A percentile compares a stretch with the other conserved stretches of the same genome.
Evolutionary conservation across 1,140 invertebrate species (phyloP).

Genomic region (Cydia pomonella): DNA sequence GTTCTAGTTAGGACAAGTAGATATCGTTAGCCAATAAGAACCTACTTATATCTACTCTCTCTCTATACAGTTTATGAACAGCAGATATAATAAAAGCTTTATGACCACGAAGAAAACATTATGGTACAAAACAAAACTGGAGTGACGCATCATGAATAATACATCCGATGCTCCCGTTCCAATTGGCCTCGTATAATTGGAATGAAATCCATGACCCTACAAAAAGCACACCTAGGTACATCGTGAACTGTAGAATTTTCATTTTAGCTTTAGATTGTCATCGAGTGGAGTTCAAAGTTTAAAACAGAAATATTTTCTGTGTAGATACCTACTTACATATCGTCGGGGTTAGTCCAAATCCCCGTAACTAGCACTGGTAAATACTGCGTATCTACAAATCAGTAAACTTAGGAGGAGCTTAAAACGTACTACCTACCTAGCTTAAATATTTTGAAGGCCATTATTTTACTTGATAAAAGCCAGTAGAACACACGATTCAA

Average conservation of each 20-base stretch:
- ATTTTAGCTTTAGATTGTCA: background rate
- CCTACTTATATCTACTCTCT: background rate
- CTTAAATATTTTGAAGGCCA: too few species aligned
- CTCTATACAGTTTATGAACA: background rate
- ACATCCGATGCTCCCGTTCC: slow-evolving; percentile 32
- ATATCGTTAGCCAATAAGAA: background rate
- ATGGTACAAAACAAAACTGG: slow-evolving; percentile 33
- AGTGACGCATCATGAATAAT: slow-evolving; percentile 39
- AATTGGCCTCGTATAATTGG: slow-evolving; percentile 41
- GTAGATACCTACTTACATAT: too few species aligned
- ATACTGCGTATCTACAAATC: too few species aligned
- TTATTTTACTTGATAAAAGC: too few species aligned
- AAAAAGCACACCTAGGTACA: slow-evolving; percentile 4
- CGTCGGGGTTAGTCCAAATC: too few species aligned
- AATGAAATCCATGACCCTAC: slow-evolving; percentile 27
- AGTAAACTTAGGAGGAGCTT: too few species aligned
- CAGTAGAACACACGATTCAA: too few species aligned
- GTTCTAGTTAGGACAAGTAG: too few species aligned
- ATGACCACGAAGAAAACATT: slow-evolving; percentile 4
- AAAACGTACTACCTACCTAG: too few species aligned
- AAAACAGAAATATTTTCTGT: background rate
- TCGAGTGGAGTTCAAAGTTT: background rate
- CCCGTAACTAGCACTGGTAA: too few species aligned
- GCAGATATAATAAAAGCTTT: background rate
- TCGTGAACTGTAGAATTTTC: background rate